A percentile compares a stretch with the other conserved stretches of the same genome.
These are phyloP conservation scores for Megastigmus dorsalis DNA, from an alignment of 2,888 invertebrate species.

Conservation along the genomic window DNA sequence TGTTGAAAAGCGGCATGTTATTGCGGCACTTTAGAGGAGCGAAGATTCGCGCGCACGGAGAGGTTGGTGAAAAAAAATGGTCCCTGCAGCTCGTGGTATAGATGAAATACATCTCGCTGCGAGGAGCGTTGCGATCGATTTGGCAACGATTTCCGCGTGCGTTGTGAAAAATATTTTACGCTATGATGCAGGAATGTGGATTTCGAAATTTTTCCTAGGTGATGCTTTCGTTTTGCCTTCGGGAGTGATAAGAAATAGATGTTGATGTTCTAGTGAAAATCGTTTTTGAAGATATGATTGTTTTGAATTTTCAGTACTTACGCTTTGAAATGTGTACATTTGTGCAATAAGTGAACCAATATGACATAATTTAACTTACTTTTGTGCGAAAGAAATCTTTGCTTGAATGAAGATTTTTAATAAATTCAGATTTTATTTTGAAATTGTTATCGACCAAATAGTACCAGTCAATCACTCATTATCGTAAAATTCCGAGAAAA, in stretches of 20 bases:
- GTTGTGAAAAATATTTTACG: constrained; percentile 2
- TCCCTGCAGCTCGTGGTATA: background rate
- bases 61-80: constrained; percentile 24
- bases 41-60: background rate
- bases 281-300: background rate
- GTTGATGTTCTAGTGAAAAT: background rate
- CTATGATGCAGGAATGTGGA: background rate
- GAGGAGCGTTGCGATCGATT: constrained; percentile 21
- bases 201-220: background rate
- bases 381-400: too few relatives aligned
- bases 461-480: too few relatives aligned
- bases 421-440: too few relatives aligned
- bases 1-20: constrained; percentile 3
- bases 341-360: too few relatives aligned
- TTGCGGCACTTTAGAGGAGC: constrained; percentile 2
- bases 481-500: too few relatives aligned
- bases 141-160: constrained; percentile 20
- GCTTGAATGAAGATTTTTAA: too few relatives aligned
- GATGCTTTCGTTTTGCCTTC: background rate
- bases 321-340: too few relatives aligned
- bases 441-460: too few relatives aligned
- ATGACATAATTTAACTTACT: too few relatives aligned
- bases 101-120: background rate
- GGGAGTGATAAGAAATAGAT: background rate
- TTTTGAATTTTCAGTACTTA: too few relatives aligned